These are phyloP conservation scores for Watsonalla cultraria DNA, from an alignment of 2,888 invertebrate species.

Conservation along the genomic window DNA sequence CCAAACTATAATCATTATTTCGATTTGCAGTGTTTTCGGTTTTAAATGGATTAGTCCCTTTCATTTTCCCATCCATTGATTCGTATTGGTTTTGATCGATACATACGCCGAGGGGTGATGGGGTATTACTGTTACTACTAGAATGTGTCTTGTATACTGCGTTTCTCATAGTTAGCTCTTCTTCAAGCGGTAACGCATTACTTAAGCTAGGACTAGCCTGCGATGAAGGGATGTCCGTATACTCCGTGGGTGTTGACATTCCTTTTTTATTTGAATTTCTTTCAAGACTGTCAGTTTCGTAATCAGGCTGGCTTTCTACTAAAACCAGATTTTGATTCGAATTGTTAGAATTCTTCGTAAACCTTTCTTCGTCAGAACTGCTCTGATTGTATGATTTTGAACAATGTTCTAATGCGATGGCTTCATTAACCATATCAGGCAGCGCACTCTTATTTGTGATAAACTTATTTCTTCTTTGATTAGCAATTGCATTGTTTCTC, in stretches of 20 bases:
- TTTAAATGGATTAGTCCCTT: slow-evolving; percentile 16
- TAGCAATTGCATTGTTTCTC: slow-evolving; percentile 32
- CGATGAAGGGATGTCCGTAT: slow-evolving; percentile 81
- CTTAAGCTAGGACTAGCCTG: slow-evolving; percentile 87
- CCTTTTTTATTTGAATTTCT: slow-evolving; percentile 75
- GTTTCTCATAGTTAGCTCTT: slow-evolving; percentile 88
- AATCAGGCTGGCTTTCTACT: slow-evolving; percentile 75
- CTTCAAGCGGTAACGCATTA: slow-evolving; percentile 86
- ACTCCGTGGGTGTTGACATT: slow-evolving; percentile 79
- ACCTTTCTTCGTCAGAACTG: slow-evolving; percentile 66
- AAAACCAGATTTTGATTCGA: slow-evolving; percentile 36
- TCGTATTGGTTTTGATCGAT: slow-evolving; percentile 67
- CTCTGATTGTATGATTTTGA: slow-evolving; percentile 58
- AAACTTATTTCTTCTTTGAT: slow-evolving; percentile 36
- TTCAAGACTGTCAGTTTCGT: slow-evolving; percentile 87
- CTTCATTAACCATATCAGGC: slow-evolving; percentile 84
- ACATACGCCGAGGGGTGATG: slow-evolving; percentile 57
- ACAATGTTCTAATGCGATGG: slow-evolving; percentile 77
- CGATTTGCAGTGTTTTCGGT: slow-evolving; percentile 22
- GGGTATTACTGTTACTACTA: slow-evolving; percentile 74
- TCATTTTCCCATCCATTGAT: slow-evolving; percentile 41
- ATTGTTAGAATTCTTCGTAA: slow-evolving; percentile 35
- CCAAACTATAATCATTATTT: slow-evolving; percentile 80
- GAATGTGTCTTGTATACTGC: slow-evolving; percentile 83
- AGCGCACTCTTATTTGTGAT: slow-evolving; percentile 56